Evolutionary conservation across 2,797 vertebrate genomes (phyloP).

Genomic region (Phalanger gymnotis): DNA sequence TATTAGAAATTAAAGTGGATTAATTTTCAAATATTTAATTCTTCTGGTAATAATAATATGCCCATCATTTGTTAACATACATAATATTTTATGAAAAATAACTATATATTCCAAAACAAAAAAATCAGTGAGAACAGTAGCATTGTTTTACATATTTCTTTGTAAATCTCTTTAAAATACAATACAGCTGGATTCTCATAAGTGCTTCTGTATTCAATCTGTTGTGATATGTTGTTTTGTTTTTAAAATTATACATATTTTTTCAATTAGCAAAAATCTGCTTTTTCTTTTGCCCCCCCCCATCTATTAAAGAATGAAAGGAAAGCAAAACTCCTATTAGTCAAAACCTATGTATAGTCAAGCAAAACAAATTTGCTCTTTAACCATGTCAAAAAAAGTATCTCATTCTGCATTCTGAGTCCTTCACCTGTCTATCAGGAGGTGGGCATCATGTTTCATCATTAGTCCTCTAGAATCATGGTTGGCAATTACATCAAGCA

Average conservation of each 20-base stretch:
- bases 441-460: background rate
- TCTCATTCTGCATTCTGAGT: background rate
- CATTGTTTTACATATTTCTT: too few relatives aligned
- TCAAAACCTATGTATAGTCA: background rate
- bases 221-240: too few relatives aligned
- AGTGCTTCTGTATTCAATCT: too few relatives aligned
- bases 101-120: too few relatives aligned
- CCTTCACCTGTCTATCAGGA: background rate
- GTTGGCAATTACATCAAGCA: background rate
- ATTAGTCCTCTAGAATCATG: background rate
- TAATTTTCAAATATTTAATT: background rate
- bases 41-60: background rate
- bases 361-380: background rate
- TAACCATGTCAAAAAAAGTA: background rate
- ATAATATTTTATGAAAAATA: too few relatives aligned
- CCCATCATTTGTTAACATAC: too few relatives aligned
- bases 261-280: background rate
- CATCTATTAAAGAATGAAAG: background rate
- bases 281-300: background rate
- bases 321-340: background rate
- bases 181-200: too few relatives aligned
- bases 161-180: too few relatives aligned
- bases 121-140: too few relatives aligned
- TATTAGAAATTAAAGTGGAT: background rate
- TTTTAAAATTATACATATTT: too few relatives aligned